Percentiles rank a stretch among this genome's conserved stretches.
These are phyloP conservation scores for Datnioides undecimradiatus DNA, from an alignment of 2,113 vertebrate genomes.

Conservation along the genomic window DNA sequence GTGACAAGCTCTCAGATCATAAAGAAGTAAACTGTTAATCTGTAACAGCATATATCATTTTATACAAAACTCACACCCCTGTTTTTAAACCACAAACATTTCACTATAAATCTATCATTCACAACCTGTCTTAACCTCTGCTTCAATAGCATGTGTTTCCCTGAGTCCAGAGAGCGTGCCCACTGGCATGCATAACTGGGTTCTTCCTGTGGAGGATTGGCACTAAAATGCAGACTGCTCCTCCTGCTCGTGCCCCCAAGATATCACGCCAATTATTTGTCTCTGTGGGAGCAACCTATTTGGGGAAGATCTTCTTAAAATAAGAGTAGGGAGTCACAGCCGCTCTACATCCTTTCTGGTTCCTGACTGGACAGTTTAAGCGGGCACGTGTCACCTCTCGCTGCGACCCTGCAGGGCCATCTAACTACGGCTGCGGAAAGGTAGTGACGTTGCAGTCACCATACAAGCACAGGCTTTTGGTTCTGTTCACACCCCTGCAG, in stretches of 20 bases:
- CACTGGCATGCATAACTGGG: conserved; percentile 59
- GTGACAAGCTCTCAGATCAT: background rate
- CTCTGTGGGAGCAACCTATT: conserved; percentile 81
- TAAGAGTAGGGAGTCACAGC: conserved; percentile 66
- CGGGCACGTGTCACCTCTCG: conserved; percentile 64
- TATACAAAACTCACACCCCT: background rate
- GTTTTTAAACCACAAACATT: background rate
- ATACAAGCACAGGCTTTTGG: conserved; percentile 53
- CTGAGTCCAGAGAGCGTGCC: conserved; percentile 53
- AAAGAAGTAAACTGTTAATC: background rate
- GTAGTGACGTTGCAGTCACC: conserved; percentile 57
- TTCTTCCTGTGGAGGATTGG: conserved; percentile 73
- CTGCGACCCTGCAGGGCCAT: conserved; percentile 60
- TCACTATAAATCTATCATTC: background rate
- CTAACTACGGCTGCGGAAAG: conserved; percentile 59
- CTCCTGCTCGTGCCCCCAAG: conserved; percentile 74
- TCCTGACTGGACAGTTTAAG: conserved; percentile 75
- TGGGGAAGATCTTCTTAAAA: conserved; percentile 71
- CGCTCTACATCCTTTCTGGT: conserved; percentile 46
- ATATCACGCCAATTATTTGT: conserved; percentile 82
- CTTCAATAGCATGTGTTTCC: conserved; percentile 34
- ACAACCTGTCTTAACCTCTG: background rate
- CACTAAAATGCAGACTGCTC: conserved; percentile 73
- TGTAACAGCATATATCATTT: background rate
- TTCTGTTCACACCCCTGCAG: conserved; percentile 73